Evolutionary conservation across 2,888 invertebrate genomes (phyloP).

Genomic region (Drosophila maculinotata): DNA sequence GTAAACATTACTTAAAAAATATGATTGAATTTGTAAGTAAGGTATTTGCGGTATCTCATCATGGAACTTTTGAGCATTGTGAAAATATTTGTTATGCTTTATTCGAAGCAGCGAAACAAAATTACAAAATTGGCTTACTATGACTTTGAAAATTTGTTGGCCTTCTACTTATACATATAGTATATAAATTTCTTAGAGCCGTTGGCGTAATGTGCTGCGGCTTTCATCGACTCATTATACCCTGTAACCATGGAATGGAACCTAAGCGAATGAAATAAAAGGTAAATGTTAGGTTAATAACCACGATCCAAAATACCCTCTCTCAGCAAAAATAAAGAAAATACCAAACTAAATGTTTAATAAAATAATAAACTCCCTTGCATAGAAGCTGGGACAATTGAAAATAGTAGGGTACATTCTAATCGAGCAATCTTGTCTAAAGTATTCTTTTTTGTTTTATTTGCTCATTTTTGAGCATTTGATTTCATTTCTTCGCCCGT

Average conservation of each 20-base stretch:
- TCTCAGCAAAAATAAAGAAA: too few species aligned
- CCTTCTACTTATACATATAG: slow-evolving; percentile 16
- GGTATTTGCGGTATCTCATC: slow-evolving; percentile 11
- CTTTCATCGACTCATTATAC: slow-evolving; percentile 30
- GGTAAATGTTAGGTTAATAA: too few species aligned
- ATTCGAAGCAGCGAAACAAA: slow-evolving; percentile 24
- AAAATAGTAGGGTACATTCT: slow-evolving; percentile 13
- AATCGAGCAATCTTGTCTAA: background rate
- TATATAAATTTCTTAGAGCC: slow-evolving; percentile 28
- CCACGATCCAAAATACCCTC: too few species aligned
- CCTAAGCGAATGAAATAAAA: too few species aligned
- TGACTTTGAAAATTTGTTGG: slow-evolving; percentile 40
- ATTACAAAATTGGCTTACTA: slow-evolving; percentile 53
- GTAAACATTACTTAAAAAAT: slow-evolving; percentile 1
- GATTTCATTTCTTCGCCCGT: slow-evolving; percentile 67
- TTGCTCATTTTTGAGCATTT: slow-evolving; percentile 75
- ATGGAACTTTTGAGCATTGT: slow-evolving; percentile 1
- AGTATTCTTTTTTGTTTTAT: slow-evolving; percentile 38
- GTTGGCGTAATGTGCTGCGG: slow-evolving; percentile 36
- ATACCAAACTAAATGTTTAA: too few species aligned
- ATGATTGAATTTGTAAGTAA: slow-evolving; percentile 8
- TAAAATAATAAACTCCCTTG: too few species aligned
- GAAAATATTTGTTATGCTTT: slow-evolving; percentile 15
- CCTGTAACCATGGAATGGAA: background rate
- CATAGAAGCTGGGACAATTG: too few species aligned